Percentiles rank a stretch among this genome's conserved stretches.
These are phyloP conservation scores for Allobates femoralis DNA, from an alignment of 2,797 vertebrate genomes.

Conservation along the genomic window DNA sequence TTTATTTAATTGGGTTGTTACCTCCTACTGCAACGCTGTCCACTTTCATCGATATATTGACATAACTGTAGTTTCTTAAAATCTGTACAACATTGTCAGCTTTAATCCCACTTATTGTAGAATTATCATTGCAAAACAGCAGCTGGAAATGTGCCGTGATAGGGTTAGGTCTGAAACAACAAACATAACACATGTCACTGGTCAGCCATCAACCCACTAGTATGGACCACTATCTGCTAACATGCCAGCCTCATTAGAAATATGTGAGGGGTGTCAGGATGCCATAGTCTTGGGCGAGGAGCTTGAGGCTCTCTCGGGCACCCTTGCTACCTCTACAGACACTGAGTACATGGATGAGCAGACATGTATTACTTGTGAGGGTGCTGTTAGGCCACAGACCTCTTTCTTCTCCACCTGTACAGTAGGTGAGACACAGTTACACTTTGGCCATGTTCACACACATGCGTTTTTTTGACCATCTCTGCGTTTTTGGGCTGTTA, in stretches of 20 bases:
- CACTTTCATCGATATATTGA: conserved; percentile 14
- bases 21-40: conserved; percentile 37
- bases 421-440: too few relatives aligned
- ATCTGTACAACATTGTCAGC: neutral
- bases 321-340: too few relatives aligned
- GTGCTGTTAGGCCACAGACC: too few relatives aligned
- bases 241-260: neutral
- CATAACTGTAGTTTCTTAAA: neutral
- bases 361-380: too few relatives aligned
- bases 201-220: neutral
- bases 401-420: too few relatives aligned
- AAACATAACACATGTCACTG: neutral
- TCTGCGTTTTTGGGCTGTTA: too few relatives aligned
- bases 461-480: too few relatives aligned
- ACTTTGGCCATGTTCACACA: too few relatives aligned
- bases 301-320: too few relatives aligned
- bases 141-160: conserved; percentile 32
- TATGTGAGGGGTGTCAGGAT: too few relatives aligned
- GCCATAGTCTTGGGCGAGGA: too few relatives aligned
- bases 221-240: neutral
- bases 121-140: conserved; percentile 40
- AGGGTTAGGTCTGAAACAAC: conserved; percentile 37
- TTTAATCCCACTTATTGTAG: neutral
- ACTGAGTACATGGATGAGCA: too few relatives aligned
- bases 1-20: neutral